Base-by-base conservation (phyloP, 2,113 vertebrate species). In the Hassar affinis region DNA sequence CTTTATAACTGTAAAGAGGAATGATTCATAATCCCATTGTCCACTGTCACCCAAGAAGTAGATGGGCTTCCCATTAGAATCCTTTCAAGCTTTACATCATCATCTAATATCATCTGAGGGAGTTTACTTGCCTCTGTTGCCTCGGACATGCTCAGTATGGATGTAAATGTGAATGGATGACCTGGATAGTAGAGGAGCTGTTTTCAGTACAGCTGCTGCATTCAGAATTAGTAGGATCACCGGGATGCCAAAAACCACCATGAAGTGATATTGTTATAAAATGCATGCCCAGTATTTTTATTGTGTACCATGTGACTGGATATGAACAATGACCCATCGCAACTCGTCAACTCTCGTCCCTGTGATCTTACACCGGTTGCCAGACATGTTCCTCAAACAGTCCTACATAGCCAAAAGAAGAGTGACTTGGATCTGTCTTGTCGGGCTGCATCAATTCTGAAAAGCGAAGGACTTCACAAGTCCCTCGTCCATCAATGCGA, bases 351-450 rank as follows among this genome's bases (percentile, higher is more conserved):
- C n/a, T 33, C 56, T 3, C 54, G 75, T 64, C 76, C 64, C 38
- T 15, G 2, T 42, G 49, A 76, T 56, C 77, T 18, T 72, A 66
- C 20, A 35, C 11, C 49, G 20, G 47, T 56, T 75, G 47, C 56
- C 64, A 82, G 80, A 54, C 38, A n/a, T 75, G 68, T 86, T 71
- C 59, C 51, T 80, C 38, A 56, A 52, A 80, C 59, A 42, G 66
- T 51, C 17, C 56, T 66, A 81, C 38, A 75, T 6, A 30, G 75
- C 62, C 62, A 56, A 15, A 62, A 54, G 54, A 78, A 72, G 30
- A 76, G 52, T 33, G 51, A 83, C 68, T 71, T 51, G 42, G 79
- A 68, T 57, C 68, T 38, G 57, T 84, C 78, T 30, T 7, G 15
- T 78, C 68, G 3, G n/a, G 56, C 85, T 35, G 30, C 35, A 35